These are phyloP conservation scores for Sceloporus tristichus DNA, from an alignment of 2,113 vertebrate species.

Conservation along the genomic window DNA sequence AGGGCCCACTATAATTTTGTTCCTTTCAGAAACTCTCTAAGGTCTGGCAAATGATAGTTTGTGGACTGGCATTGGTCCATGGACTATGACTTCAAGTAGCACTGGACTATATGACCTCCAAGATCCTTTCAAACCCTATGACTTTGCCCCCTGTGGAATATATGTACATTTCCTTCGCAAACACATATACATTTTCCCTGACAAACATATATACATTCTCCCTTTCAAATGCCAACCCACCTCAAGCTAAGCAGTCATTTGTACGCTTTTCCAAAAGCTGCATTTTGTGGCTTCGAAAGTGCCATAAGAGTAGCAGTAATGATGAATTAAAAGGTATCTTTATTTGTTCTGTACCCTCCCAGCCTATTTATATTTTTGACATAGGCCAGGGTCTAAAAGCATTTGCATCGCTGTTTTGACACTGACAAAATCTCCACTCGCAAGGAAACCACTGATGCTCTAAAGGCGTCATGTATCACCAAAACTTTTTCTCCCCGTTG, in stretches of 20 bases:
- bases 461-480: conserved; percentile 52
- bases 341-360: conserved; percentile 40
- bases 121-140: neutral
- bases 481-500: conserved; percentile 51
- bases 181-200: no score
- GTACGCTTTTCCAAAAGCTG: neutral
- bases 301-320: conserved; percentile 36
- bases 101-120: neutral
- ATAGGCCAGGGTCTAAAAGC: conserved; percentile 43
- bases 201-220: no score
- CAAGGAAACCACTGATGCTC: conserved; percentile 54
- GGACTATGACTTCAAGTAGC: no score
- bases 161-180: neutral
- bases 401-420: conserved; percentile 27
- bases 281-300: neutral
- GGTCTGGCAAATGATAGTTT: no score
- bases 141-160: no score
- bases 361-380: conserved; percentile 50
- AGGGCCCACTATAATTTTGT: no score
- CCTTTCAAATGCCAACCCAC: no score
- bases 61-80: no score
- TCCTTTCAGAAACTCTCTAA: no score
- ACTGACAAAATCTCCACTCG: conserved; percentile 53
- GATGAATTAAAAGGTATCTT: conserved; percentile 61
- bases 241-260: neutral